Percentiles rank a stretch among this genome's conserved stretches.
These are phyloP conservation scores for Bambusicola thoracicus DNA, from an alignment of 2,113 vertebrate species.

Conservation along the genomic window DNA sequence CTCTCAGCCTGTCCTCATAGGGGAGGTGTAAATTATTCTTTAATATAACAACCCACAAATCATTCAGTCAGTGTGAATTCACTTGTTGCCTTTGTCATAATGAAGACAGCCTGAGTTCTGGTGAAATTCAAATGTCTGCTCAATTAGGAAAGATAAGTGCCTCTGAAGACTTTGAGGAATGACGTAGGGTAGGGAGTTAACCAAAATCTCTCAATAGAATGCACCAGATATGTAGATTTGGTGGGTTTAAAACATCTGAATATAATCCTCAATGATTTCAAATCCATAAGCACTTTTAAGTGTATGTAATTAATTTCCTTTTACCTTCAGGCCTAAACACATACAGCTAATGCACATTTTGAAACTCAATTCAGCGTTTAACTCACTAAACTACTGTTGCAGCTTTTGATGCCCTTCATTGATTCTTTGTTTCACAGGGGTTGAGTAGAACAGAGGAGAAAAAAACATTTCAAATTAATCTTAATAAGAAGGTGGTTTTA, in stretches of 20 bases:
- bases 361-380: background rate
- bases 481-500: background rate
- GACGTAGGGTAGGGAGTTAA: background rate
- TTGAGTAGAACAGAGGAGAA: background rate
- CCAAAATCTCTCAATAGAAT: background rate
- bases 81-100: background rate
- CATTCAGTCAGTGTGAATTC: background rate
- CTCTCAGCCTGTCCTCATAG: too few species aligned
- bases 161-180: background rate
- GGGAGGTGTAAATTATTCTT: background rate
- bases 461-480: background rate
- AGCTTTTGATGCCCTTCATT: background rate
- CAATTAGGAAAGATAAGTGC: background rate
- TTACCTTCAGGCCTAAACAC: background rate
- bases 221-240: background rate
- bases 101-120: background rate
- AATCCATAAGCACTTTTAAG: background rate
- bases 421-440: background rate
- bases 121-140: background rate
- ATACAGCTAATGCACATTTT: background rate
- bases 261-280: background rate
- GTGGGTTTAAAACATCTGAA: background rate
- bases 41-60: background rate
- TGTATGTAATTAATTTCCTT: background rate
- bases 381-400: background rate